Base-by-base conservation (phyloP, 2,113 vertebrate genomes). In the Lipophrys pholis region DNA sequence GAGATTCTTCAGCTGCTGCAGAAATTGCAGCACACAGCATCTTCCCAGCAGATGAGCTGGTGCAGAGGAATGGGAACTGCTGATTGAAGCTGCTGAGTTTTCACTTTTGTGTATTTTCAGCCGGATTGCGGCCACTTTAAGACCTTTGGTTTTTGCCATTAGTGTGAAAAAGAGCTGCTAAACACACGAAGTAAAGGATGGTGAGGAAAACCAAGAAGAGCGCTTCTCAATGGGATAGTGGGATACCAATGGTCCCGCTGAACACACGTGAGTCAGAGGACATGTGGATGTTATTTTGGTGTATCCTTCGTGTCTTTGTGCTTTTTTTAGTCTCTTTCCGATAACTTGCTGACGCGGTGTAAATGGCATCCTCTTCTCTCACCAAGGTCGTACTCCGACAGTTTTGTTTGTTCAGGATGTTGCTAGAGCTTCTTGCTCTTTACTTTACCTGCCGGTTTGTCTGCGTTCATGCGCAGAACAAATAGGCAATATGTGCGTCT, bases 211-310 rank as follows among this genome's bases (percentile, higher is more conserved):
- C 40, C 42, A 88, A 40, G 81, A 90, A 67, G 69, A 78, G 50
- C 5, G 40, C 65, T 53, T 21, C 80, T 50, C 73, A 76, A 12
- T 87, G 67, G 80, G 84, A 87, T 17, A 80, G 73, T 46, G 80
- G 74, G 54, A 84, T 93, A 62, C 86, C 72, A 30, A 85, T 93
- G 83, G 90, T 92, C 51, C 90, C 66, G 1, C 89, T 92, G 2
- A 88, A 84, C 21, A 14, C 65, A 79, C 53, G 85, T 91, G 85
- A 90, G 87, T 91, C 64, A 42, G 63, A 49, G 55, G 63, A 66
- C 1, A 6, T 41, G 16, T 58, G 8, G 15, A 38, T 60, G 64
- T 4, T 58, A 3, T 73, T 63, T 51, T 40, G 65, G 15, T 76
- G 36, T 30, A 30, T 30, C 21, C 21, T 30, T 30, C 38, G 7